Evolutionary conservation across 2,888 invertebrate genomes (phyloP).

Genomic region (Drosophila mimetica): DNA sequence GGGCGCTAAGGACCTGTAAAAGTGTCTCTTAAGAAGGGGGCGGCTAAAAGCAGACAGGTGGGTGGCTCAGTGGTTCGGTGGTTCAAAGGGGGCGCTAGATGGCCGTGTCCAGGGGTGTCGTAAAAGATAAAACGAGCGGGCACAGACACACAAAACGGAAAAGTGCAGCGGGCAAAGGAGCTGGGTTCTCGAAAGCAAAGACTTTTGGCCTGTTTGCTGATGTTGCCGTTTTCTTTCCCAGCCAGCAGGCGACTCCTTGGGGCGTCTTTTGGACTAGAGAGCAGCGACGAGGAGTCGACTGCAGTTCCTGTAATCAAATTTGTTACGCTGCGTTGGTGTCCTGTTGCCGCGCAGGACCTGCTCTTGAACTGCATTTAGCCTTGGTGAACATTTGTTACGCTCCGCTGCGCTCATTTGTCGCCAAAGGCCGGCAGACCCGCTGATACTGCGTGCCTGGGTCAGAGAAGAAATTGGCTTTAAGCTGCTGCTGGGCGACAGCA

Average conservation of each 20-base stretch:
- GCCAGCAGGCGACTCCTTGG: conserved; percentile 48
- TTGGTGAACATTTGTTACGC: conserved; percentile 45
- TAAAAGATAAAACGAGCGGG: conserved; percentile 28
- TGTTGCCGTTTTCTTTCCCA: conserved; percentile 50
- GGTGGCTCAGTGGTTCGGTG: not conserved
- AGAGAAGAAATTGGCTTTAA: conserved; percentile 53
- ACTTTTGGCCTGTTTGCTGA: conserved; percentile 60
- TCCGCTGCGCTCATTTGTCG: conserved; percentile 67
- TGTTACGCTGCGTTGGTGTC: conserved; percentile 59
- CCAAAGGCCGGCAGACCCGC: conserved; percentile 39
- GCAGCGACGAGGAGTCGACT: not conserved
- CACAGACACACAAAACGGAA: conserved; percentile 40
- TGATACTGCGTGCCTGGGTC: conserved; percentile 27
- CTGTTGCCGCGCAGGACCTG: conserved; percentile 29
- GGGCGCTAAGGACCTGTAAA: conserved; percentile 64
- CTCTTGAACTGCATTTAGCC: conserved; percentile 42
- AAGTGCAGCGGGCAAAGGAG: conserved; percentile 53
- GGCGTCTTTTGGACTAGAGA: conserved; percentile 49
- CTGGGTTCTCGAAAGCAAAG: conserved; percentile 10
- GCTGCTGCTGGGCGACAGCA: conserved; percentile 26
- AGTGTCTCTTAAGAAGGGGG: conserved; percentile 59
- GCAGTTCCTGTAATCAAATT: conserved; percentile 64
- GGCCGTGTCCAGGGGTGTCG: conserved; percentile 39
- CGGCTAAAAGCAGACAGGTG: conserved; percentile 34
- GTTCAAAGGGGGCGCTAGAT: conserved; percentile 15